Percentiles rank a stretch among this genome's conserved stretches.
Evolutionary conservation across 2,113 vertebrate species (phyloP).

Genomic region (Nothocercus nigrocapillus): DNA sequence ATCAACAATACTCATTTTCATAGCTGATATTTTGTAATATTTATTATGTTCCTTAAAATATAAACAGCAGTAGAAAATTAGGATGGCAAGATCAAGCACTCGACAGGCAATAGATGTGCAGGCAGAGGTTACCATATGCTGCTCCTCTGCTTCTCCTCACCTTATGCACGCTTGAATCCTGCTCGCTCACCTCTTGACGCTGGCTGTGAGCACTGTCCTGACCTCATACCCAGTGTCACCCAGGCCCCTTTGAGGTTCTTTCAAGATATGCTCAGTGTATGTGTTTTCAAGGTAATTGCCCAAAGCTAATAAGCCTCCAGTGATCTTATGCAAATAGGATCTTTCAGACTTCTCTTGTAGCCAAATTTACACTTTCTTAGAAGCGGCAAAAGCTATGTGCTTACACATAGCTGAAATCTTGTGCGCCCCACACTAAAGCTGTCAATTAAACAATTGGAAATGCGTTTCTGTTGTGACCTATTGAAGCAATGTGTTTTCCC

Average conservation of each 20-base stretch:
- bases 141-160: not conserved
- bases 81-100: not conserved
- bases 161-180: not conserved
- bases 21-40: not conserved
- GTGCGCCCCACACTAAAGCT: not conserved
- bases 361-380: not conserved
- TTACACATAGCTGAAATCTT: not conserved
- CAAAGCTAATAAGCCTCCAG: not conserved
- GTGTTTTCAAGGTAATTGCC: not conserved
- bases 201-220: not conserved
- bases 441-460: not conserved
- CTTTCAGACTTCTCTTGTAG: not conserved
- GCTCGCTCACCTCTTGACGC: not conserved
- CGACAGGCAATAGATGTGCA: not conserved
- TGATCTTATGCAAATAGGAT: not conserved
- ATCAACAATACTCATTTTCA: not conserved
- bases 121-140: not conserved
- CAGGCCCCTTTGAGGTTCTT: not conserved
- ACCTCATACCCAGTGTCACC: not conserved
- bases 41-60: not conserved
- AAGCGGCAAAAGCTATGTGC: not conserved
- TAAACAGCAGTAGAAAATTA: not conserved
- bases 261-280: not conserved
- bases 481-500: not conserved
- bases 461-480: not conserved